Conservation (phyloP, 2,888 invertebrate species). For the Philereme vetulata region DNA sequence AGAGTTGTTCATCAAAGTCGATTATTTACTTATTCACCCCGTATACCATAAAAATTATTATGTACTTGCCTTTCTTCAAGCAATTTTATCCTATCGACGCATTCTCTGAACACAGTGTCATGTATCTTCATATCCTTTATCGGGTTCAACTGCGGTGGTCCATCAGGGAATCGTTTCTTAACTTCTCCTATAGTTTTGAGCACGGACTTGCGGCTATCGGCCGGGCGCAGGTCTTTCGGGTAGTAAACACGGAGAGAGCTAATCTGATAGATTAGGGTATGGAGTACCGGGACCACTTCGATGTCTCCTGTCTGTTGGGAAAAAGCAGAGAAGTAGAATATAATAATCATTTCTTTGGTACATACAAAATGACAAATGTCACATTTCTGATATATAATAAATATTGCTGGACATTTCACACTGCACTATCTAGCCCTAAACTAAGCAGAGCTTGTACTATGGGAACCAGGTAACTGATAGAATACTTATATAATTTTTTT, state of each 20-base stretch:
- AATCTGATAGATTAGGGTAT: constrained; percentile 92
- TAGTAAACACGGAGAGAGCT: constrained; percentile 95
- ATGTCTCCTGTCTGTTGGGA: constrained; percentile 88
- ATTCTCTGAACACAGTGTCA: constrained; percentile 90
- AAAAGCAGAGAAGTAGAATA: too few relatives aligned
- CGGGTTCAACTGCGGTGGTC: constrained; percentile 95
- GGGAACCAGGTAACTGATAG: too few relatives aligned
- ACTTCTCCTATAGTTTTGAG: constrained; percentile 94
- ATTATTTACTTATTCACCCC: too few relatives aligned
- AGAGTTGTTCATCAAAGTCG: too few relatives aligned
- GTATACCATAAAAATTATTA: background rate
- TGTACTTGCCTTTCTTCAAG: constrained; percentile 88
- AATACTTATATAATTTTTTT: too few relatives aligned
- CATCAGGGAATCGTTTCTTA: constrained; percentile 93
- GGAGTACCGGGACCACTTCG: constrained; percentile 94
- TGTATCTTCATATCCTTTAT: constrained; percentile 98
- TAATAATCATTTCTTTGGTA: too few relatives aligned
- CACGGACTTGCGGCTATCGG: constrained; percentile 93
- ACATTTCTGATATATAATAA: too few relatives aligned
- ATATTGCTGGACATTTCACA: too few relatives aligned
- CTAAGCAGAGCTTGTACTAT: too few relatives aligned
- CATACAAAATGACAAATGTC: too few relatives aligned
- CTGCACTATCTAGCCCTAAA: too few relatives aligned
- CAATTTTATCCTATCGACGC: constrained; percentile 91
- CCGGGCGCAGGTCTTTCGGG: constrained; percentile 93